These are phyloP conservation scores for Carettochelys insculpta DNA, from an alignment of 2,113 vertebrate species.

Conservation along the genomic window DNA sequence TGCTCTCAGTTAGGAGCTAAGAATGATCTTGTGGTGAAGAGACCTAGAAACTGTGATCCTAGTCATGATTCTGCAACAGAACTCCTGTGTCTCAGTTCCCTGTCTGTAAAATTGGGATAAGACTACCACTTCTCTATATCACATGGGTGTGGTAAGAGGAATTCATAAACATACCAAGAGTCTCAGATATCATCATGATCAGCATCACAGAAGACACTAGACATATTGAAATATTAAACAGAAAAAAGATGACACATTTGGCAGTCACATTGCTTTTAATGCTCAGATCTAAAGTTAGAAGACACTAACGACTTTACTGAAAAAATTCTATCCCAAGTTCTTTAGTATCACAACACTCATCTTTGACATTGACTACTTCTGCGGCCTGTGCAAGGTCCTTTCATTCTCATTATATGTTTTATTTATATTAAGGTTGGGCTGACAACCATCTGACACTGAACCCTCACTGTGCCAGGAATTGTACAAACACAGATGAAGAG, in stretches of 20 bases:
- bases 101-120: neutral
- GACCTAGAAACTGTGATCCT: neutral
- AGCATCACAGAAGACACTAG: too few relatives aligned
- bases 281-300: neutral
- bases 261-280: neutral
- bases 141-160: neutral
- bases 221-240: neutral
- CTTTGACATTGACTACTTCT: neutral
- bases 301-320: neutral
- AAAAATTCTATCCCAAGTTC: neutral
- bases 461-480: neutral
- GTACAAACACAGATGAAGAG: neutral
- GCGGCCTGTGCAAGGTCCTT: neutral
- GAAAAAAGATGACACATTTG: neutral
- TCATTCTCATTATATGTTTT: neutral
- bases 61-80: neutral
- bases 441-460: neutral
- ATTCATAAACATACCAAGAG: neutral
- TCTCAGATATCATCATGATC: neutral
- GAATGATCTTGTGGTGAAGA: neutral
- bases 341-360: neutral
- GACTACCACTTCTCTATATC: neutral
- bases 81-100: neutral
- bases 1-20: neutral
- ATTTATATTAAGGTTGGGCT: neutral